Base-by-base conservation (phyloP, 2,888 invertebrate species). In the Arenicola marina region DNA sequence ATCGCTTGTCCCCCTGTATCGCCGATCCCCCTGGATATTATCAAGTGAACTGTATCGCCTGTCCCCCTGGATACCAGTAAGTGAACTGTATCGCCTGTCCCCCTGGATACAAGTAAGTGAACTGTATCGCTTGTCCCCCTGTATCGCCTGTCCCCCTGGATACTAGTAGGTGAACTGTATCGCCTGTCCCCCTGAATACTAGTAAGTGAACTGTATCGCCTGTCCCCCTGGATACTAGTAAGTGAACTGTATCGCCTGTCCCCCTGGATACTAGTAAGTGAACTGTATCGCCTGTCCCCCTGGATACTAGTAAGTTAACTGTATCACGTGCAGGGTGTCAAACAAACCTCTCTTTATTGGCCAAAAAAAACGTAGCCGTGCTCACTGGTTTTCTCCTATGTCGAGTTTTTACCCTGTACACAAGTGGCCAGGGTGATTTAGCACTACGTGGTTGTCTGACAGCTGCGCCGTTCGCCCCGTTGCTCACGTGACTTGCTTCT, bases 221-320 rank as follows among this genome's bases (percentile, higher is more conserved):
- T 21, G 21, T 58, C 59, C 54, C 26, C 54, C 63, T 28, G 66
- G 66, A 51, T 61, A 56, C 51, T 64, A 61, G 66, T 66, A 56
- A 63, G 66, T 64, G 2, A 29, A 28, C 18, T 28, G 29, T 11
- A 11, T 7, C 31, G 21, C 48, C 7, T 21, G 21, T 58, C 59
- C 54, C 26, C 54, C 63, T 28, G 66, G 66, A 51, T 61, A 56
- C 51, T 64, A 61, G 66, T 66, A 56, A 63, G 66, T 64, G 2
- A 29, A 28, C 18, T 28, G 29, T 11, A 11, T 7, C 31, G 21
- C 48, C n/a, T n/a, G 66, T 58, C 59, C 54, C 26, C 54, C 63
- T 28, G 66, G 66, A 51, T 61, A 56, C 51, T 64, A 61, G 66
- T 66, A 56, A 63, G 66, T 64, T 2, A 29, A 28, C 18, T 28